Conservation (phyloP, 2,888 invertebrate species). For the Papilio gigon region DNA sequence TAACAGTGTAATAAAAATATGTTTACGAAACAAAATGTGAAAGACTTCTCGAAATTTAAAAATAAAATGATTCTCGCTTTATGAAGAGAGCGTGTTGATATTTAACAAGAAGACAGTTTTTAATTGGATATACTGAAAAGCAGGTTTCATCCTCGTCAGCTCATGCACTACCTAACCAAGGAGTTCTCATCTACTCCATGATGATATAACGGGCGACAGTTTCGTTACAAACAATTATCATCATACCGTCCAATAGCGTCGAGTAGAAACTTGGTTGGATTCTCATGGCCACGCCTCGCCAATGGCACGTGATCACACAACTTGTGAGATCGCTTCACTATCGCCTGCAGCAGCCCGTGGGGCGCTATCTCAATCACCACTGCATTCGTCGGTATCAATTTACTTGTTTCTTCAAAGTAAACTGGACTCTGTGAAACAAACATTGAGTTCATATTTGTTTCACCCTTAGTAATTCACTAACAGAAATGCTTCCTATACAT, state of each 20-base stretch:
- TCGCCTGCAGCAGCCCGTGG: slow-evolving; percentile 91
- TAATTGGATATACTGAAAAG: too few relatives aligned
- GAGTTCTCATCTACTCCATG: too few relatives aligned
- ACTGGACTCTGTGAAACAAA: slow-evolving; percentile 77
- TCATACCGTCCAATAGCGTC: slow-evolving; percentile 83
- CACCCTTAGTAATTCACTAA: too few relatives aligned
- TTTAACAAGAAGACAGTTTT: too few relatives aligned
- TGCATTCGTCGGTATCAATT: slow-evolving; percentile 88
- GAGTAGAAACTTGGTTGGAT: slow-evolving; percentile 81
- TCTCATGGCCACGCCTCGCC: slow-evolving; percentile 85
- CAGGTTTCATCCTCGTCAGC: too few relatives aligned
- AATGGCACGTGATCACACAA: slow-evolving; percentile 86
- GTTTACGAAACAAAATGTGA: not conserved
- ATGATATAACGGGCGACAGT: too few relatives aligned
- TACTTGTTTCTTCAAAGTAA: slow-evolving; percentile 88
- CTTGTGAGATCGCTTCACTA: slow-evolving; percentile 88
- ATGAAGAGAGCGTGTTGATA: too few relatives aligned
- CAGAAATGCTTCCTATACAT: too few relatives aligned
- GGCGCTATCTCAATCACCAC: slow-evolving; percentile 93
- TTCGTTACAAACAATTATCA: not conserved
- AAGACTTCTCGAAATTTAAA: too few relatives aligned
- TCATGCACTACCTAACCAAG: too few relatives aligned
- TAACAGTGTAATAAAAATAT: too few relatives aligned
- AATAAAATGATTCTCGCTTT: too few relatives aligned
- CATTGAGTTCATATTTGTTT: not conserved